Base-by-base conservation (phyloP, 1,140 invertebrate genomes). In the Nephotettix cincticeps region DNA sequence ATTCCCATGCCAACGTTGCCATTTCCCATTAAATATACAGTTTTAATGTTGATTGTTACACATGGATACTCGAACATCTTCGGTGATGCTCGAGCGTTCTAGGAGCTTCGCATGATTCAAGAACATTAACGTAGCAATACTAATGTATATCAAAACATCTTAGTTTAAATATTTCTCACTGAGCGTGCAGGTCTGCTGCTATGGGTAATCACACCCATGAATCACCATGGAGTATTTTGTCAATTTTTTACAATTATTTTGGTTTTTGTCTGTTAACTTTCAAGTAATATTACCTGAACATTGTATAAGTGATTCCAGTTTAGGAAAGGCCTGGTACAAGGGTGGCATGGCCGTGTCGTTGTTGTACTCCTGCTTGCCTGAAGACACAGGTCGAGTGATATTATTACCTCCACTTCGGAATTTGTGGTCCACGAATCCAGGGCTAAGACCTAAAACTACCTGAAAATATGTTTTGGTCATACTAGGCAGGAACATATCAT, bases 161-260 rank as follows among this genome's bases (percentile, higher is more conserved):
- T n/a, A n/a, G n/a, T n/a, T n/a, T n/a, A n/a, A n/a, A n/a, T n/a
- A n/a, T n/a, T n/a, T n/a, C n/a, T n/a, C n/a, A n/a, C n/a, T n/a
- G n/a, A 54, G 47, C 11, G 6, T 71, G 79, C 80, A 87, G 13
- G 90, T 86, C 36, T 86, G 89, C 83, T 95, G 91, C 29, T 87
- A 82, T 29, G 89, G 75, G 1, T 89, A 88, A 80, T 94, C 93
- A 6, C 92, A 71, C 79, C 96, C 96, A 0, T 86, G 83, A 27
- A 94, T 79, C 0, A 93, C 89, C 78, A 95, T 81, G 73, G 88
- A 93, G 0, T 95, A 76, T n/a, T n/a, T n/a, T 0, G 94, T 94
- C 86, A 90, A 95, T 54, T 88, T 75, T n/a, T 86, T 81, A 73
- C 87, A 84, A 72, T 93, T 86, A 0, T 89, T 91, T 67, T 92